Evolutionary conservation across 2,797 vertebrate genomes (phyloP).

Genomic region (Sebastes trivittatus): DNA sequence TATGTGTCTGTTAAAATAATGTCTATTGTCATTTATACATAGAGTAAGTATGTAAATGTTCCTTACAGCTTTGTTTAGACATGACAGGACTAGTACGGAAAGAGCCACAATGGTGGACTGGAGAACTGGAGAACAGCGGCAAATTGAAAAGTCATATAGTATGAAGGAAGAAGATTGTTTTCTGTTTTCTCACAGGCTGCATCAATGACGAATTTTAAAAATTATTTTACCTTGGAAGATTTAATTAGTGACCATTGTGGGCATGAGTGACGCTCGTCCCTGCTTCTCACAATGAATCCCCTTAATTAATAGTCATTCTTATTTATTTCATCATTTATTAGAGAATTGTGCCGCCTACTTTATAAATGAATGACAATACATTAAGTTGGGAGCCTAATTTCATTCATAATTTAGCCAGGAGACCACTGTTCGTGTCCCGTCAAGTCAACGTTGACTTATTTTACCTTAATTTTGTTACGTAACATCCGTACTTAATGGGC

Average conservation of each 20-base stretch:
- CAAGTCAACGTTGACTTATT: neutral
- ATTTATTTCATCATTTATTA: constrained; percentile 27
- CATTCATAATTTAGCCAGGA: neutral
- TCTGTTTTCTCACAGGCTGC: neutral
- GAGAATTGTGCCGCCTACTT: neutral
- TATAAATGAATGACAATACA: neutral
- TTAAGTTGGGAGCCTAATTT: neutral
- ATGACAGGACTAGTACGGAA: neutral
- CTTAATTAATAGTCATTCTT: neutral
- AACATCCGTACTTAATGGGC: no score
- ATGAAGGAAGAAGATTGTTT: neutral
- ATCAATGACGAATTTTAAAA: neutral
- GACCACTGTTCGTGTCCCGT: neutral
- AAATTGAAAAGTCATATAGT: neutral
- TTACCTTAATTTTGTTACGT: neutral
- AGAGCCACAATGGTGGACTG: neutral
- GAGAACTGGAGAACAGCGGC: neutral
- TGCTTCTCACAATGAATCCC: neutral
- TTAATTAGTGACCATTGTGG: neutral
- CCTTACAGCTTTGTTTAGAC: neutral
- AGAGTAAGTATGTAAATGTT: neutral
- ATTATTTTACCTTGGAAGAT: constrained; percentile 9
- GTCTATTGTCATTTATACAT: neutral
- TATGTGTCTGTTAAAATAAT: neutral
- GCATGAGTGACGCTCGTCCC: neutral